phyloP scores from a whole-genome alignment of 2,888 invertebrate species.

The Lepidocyrtoides sp. region DNA sequence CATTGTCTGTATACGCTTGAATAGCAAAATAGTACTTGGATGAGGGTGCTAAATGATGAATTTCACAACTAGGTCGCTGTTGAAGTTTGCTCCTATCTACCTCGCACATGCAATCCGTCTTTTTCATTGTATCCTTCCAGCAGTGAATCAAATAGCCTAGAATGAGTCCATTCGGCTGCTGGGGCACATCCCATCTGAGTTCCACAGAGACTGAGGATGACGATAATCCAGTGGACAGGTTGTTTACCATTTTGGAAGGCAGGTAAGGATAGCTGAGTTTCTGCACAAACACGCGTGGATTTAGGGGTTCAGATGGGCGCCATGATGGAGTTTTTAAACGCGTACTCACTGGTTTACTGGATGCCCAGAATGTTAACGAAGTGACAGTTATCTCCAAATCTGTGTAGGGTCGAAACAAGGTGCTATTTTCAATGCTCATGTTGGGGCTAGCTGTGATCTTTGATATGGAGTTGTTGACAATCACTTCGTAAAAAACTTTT shows the following conservation, averaged over 20 bases:
- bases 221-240: conserved; percentile 84
- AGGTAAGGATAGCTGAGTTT: conserved; percentile 70
- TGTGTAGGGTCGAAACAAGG: conserved; percentile 86
- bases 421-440: conserved; percentile 85
- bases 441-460: conserved; percentile 86
- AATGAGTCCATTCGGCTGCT: conserved; percentile 91
- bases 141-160: conserved; percentile 91
- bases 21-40: conserved; percentile 88
- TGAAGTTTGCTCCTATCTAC: conserved; percentile 61
- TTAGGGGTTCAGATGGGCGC: conserved; percentile 92
- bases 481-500: conserved; percentile 92
- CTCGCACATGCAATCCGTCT: conserved; percentile 76
- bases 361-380: conserved; percentile 95
- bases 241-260: conserved; percentile 79
- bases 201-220: conserved; percentile 87
- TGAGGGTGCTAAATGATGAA: conserved; percentile 70
- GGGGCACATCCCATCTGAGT: conserved; percentile 94
- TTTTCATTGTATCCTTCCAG: conserved; percentile 88
- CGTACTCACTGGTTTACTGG: conserved; percentile 89
- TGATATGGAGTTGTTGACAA: conserved; percentile 78
- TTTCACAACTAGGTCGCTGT: conserved; percentile 75
- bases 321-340: conserved; percentile 93
- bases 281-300: conserved; percentile 91
- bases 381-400: conserved; percentile 91
- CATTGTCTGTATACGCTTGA: conserved; percentile 93